Conservation (phyloP, 1,140 invertebrate genomes). For the Trachymyrmex septentrionalis region DNA sequence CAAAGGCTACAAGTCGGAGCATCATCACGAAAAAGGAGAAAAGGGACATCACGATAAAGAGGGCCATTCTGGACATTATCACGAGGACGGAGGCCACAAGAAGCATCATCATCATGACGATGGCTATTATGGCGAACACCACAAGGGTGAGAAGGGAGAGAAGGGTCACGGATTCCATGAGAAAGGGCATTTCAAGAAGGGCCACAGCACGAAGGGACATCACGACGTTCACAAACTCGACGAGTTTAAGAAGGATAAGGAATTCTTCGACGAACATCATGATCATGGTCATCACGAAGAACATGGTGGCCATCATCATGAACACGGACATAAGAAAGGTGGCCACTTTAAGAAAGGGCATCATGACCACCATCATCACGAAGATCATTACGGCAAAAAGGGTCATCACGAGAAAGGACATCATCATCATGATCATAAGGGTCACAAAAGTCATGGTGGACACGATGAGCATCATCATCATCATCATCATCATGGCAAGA, state of each 20-base stretch:
- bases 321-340: constrained; percentile 90
- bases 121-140: constrained; percentile 89
- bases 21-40: constrained; percentile 88
- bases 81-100: constrained; percentile 89
- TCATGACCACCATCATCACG: constrained; percentile 89
- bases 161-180: constrained; percentile 90
- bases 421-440: constrained; percentile 76
- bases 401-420: constrained; percentile 83
- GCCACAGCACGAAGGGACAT: constrained; percentile 89
- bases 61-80: constrained; percentile 88
- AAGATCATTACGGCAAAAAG: constrained; percentile 88
- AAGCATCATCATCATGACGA: constrained; percentile 90
- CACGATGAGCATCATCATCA: constrained; percentile 81
- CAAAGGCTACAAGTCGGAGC: constrained; percentile 87
- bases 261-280: constrained; percentile 93
- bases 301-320: constrained; percentile 91
- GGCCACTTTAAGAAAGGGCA: constrained; percentile 85
- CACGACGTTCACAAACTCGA: constrained; percentile 91
- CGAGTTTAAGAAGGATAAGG: constrained; percentile 90
- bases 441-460: constrained; percentile 74
- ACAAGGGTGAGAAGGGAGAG: constrained; percentile 88
- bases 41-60: constrained; percentile 90
- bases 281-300: constrained; percentile 93
- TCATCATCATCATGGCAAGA: constrained; percentile 79
- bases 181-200: constrained; percentile 89